Percentiles rank a stretch among this genome's conserved stretches.
These are phyloP conservation scores for Buphagus erythrorhynchus DNA, from an alignment of 2,797 vertebrate genomes.

Conservation along the genomic window DNA sequence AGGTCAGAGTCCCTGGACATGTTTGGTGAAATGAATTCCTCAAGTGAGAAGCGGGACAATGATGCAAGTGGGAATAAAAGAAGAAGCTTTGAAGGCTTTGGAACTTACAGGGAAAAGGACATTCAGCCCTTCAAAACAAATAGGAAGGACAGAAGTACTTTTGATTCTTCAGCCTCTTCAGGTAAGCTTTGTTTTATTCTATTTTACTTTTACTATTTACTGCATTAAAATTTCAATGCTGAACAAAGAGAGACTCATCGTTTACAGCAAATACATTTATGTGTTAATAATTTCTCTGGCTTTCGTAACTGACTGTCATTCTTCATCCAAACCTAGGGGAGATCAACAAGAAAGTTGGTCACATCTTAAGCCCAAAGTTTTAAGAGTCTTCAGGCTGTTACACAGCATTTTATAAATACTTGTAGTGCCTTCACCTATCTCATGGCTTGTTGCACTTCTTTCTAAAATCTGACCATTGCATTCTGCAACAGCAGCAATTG, in stretches of 20 bases:
- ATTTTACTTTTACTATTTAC: not conserved
- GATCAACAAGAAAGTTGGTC: not conserved
- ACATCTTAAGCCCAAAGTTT: not conserved
- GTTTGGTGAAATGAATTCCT: constrained; percentile 84
- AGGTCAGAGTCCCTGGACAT: constrained; percentile 82
- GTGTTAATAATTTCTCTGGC: not conserved
- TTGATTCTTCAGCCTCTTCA: constrained; percentile 82
- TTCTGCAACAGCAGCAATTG: not conserved
- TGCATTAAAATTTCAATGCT: not conserved
- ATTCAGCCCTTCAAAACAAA: constrained; percentile 89
- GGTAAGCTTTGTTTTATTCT: constrained; percentile 79
- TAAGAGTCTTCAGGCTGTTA: not conserved
- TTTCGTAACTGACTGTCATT: not conserved
- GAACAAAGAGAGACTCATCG: not conserved
- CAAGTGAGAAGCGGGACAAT: constrained; percentile 82
- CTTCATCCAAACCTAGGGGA: not conserved
- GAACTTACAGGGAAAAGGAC: constrained; percentile 90
- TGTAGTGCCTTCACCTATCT: not conserved
- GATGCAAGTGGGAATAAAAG: constrained; percentile 85
- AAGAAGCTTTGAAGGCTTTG: constrained; percentile 89
- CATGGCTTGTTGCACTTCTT: not conserved
- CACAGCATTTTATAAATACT: not conserved
- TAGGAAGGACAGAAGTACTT: constrained; percentile 84
- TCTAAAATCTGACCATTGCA: not conserved
- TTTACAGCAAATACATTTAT: not conserved